These are phyloP conservation scores for Mus pahari DNA, from an alignment of 2,113 vertebrate species.

Conservation along the genomic window DNA sequence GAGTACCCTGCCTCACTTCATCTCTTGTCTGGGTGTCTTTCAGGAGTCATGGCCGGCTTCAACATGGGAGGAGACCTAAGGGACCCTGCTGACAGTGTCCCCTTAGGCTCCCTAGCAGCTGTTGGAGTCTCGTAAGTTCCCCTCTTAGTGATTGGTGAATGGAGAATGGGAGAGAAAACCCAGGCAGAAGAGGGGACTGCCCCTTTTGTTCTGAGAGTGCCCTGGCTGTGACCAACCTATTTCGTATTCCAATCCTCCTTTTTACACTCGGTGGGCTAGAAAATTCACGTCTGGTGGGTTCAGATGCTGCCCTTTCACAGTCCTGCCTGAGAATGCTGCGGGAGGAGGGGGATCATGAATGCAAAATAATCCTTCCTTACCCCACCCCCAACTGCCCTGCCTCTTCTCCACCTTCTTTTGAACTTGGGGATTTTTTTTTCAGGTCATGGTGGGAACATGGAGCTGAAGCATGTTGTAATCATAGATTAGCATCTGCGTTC, in stretches of 20 bases:
- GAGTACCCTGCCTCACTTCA: background rate
- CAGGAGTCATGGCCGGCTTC: constrained; percentile 99
- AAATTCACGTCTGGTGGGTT: constrained; percentile 83
- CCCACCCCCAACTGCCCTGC: background rate
- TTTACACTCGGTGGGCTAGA: constrained; percentile 81
- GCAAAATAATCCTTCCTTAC: background rate
- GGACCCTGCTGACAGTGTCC: constrained; percentile 93
- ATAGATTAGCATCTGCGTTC: background rate
- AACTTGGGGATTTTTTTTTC: constrained; percentile 40
- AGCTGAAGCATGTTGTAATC: background rate
- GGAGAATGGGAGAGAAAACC: constrained; percentile 56
- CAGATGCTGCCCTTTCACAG: constrained; percentile 66
- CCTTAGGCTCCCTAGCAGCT: constrained; percentile 96
- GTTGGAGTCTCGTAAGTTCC: constrained; percentile 95
- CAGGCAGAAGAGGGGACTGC: constrained; percentile 17
- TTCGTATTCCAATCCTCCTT: constrained; percentile 79
- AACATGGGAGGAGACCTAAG: constrained; percentile 98
- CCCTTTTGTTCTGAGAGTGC: constrained; percentile 69
- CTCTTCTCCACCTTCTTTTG: constrained; percentile 27
- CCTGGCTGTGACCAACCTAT: constrained; percentile 71
- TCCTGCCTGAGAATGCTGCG: constrained; percentile 53
- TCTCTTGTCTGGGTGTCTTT: constrained; percentile 70
- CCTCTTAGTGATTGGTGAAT: background rate
- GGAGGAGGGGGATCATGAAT: constrained; percentile 36
- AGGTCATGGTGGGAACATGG: background rate